Conservation (phyloP, 2,888 invertebrate species). For the Elaeidobius kamerunicus region DNA sequence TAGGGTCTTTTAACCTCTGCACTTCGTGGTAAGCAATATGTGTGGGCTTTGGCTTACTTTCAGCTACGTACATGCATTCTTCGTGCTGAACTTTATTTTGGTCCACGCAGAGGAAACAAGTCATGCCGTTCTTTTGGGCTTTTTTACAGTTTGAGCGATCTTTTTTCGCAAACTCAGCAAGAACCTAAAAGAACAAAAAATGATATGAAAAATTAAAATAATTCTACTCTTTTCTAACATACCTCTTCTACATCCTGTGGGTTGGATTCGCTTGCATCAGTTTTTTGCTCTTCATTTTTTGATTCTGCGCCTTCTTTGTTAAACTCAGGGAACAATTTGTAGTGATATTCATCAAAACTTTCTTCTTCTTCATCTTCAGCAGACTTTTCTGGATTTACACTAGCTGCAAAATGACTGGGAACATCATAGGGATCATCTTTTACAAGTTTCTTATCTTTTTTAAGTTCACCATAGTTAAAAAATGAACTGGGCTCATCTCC, state of each 20-base stretch:
- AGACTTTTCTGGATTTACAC: conserved; percentile 31
- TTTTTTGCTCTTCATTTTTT: conserved; percentile 44
- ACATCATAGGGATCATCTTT: conserved; percentile 39
- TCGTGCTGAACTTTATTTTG: conserved; percentile 68
- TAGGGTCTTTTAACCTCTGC: conserved; percentile 57
- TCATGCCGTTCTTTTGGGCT: conserved; percentile 70
- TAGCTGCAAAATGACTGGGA: conserved; percentile 41
- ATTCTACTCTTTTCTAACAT: conserved; percentile 45
- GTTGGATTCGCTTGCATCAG: conserved; percentile 42
- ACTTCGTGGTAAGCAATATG: conserved; percentile 66
- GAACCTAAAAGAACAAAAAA: conserved; percentile 32
- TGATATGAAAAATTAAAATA: no score
- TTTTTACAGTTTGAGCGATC: conserved; percentile 71
- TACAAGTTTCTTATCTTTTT: conserved; percentile 31
- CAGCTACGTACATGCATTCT: conserved; percentile 75
- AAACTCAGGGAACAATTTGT: conserved; percentile 49
- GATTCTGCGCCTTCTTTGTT: conserved; percentile 39
- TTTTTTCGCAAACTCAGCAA: conserved; percentile 71
- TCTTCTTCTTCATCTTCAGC: conserved; percentile 47
- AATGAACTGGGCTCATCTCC: conserved; percentile 23
- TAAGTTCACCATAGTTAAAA: conserved; percentile 19
- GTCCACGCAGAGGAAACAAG: conserved; percentile 71
- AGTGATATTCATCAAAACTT: conserved; percentile 50
- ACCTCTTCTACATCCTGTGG: conserved; percentile 39
- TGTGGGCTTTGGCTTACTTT: conserved; percentile 62